These are phyloP conservation scores for Zalophus californianus DNA, from an alignment of 2,797 vertebrate species.

Conservation along the genomic window DNA sequence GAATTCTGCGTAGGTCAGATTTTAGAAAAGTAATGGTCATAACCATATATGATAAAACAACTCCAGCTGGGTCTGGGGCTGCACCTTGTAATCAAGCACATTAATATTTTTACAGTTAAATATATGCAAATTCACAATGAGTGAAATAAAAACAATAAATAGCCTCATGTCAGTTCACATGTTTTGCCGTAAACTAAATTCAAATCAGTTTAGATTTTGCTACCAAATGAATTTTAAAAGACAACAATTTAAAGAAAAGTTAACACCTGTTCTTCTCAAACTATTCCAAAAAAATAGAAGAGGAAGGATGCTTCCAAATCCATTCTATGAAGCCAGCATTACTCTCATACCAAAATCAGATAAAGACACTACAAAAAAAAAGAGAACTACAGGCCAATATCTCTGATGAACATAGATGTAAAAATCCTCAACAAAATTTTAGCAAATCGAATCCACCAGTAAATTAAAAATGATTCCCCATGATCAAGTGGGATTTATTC, in stretches of 20 bases:
- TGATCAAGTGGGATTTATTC: neutral
- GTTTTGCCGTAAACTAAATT: slow-evolving; percentile 51
- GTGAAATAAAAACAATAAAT: neutral
- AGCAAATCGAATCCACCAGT: neutral
- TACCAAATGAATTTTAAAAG: slow-evolving; percentile 48
- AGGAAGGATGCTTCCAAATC: neutral
- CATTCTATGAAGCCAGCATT: neutral
- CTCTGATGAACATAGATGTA: neutral
- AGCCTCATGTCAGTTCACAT: neutral
- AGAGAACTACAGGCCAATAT: neutral
- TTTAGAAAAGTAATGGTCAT: slow-evolving; percentile 38
- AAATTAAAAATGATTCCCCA: neutral
- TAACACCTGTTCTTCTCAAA: neutral
- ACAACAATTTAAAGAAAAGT: neutral
- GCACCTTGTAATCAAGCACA: neutral
- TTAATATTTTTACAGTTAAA: slow-evolving; percentile 29
- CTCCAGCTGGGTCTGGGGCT: neutral
- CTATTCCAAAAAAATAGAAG: neutral
- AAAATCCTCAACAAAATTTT: neutral
- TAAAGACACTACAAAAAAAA: neutral
- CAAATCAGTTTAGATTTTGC: slow-evolving; percentile 55
- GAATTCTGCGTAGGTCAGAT: slow-evolving; percentile 5
- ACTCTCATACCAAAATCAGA: neutral
- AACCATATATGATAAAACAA: neutral
- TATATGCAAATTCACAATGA: neutral